Evolutionary conservation across 2,888 invertebrate species (phyloP).

Genomic region (Cerastis rubricosa): DNA sequence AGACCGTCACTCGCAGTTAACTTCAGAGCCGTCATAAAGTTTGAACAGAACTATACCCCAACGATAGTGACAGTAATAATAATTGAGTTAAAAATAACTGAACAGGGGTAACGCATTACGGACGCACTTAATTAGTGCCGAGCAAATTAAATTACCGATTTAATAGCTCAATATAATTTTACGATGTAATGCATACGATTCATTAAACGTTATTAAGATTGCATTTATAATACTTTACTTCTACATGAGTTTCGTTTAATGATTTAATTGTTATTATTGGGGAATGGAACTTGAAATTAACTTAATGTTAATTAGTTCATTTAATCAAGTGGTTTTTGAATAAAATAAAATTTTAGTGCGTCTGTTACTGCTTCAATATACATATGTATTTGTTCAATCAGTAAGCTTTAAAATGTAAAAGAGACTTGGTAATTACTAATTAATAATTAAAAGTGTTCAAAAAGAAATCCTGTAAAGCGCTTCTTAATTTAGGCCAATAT

Average conservation of each 20-base stretch:
- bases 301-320: not conserved
- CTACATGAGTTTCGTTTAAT: slow-evolving; percentile 20
- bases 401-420: not conserved
- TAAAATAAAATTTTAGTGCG: not conserved
- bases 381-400: not conserved
- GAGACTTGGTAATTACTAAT: not conserved
- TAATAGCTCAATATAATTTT: slow-evolving; percentile 62
- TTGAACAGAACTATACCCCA: too few species aligned
- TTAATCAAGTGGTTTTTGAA: not conserved
- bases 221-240: slow-evolving; percentile 26
- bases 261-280: slow-evolving; percentile 24
- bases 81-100: not conserved
- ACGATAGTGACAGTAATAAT: not conserved
- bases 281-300: not conserved
- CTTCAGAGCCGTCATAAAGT: too few species aligned
- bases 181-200: slow-evolving; percentile 41
- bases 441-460: not conserved
- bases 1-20: too few species aligned
- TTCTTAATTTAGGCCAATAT: too few species aligned
- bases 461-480: not conserved
- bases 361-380: not conserved
- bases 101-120: slow-evolving; percentile 2
- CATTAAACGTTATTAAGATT: slow-evolving; percentile 39
- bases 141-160: slow-evolving; percentile 48
- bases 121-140: not conserved